Evolutionary conservation across 2,888 invertebrate species (phyloP).

Genomic region (Mythimna albipuncta): DNA sequence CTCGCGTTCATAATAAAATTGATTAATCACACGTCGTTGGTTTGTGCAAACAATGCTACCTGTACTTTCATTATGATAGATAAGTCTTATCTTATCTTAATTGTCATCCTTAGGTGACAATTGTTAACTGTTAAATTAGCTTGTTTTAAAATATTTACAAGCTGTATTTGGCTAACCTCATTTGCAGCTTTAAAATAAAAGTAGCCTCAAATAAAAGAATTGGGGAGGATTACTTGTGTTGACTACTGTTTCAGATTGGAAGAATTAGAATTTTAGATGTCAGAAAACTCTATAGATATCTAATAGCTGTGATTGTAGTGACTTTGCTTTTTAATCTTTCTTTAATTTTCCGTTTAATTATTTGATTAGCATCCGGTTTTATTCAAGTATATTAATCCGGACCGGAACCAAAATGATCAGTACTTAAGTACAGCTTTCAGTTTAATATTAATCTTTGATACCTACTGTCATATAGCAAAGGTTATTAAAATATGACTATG

Average conservation of each 20-base stretch:
- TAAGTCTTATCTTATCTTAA: conserved; percentile 73
- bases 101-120: conserved; percentile 45
- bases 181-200: conserved; percentile 51
- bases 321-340: no score
- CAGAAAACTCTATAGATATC: no score
- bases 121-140: conserved; percentile 63
- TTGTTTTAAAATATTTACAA: conserved; percentile 58
- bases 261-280: no score
- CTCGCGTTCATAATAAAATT: conserved; percentile 77
- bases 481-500: no score
- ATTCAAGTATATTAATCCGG: no score
- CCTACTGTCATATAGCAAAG: no score
- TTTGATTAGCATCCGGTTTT: no score
- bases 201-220: conserved; percentile 34
- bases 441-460: no score
- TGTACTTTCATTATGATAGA: conserved; percentile 74
- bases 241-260: conserved; percentile 30
- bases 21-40: conserved; percentile 77
- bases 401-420: no score
- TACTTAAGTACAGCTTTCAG: no score
- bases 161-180: conserved; percentile 58
- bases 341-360: no score
- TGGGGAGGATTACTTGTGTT: conserved; percentile 17
- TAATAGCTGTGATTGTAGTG: no score
- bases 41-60: conserved; percentile 79